Evolutionary conservation across 2,797 vertebrate genomes (phyloP), one percentile per base, ranked within the genome.

Genomic region (Ctenosaura bakeri): DNA sequence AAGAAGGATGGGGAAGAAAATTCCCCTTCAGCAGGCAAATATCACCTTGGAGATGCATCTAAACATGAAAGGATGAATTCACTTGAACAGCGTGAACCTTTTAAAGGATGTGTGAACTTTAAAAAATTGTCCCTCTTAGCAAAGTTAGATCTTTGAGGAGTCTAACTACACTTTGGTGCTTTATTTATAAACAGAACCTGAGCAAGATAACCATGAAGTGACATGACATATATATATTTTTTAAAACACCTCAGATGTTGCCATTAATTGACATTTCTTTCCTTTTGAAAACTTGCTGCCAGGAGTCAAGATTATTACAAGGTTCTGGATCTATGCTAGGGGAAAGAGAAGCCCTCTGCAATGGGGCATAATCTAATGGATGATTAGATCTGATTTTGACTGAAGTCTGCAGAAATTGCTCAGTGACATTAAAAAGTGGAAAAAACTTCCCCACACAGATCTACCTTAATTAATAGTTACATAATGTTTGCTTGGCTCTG

Each of bases 371-470:
- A 88, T 42, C 87, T 74, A 93, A 91, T 73, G 80, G 0, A 66
- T 74, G 0, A 94, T 92, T 83, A 89, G 86, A 83, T 84, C 32
- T 92, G 93, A 94, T 88, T 92, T 52, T 95, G 88, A 95, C 29
- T 90, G 90, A 95, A 62, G n/a, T 92, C 90, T 90, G 88, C 93
- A 93, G 71, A 42, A 76, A 95, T 84, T 95, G 83, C 50, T 93
- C 16, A 0, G 66, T 93, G 88, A 93, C 81, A 94, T 86, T 93
- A 90, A 93, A 93, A 89, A 64, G 79, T 35, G 66, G 59, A 59
- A 90, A 35, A 90, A 81, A 14, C 77, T 59, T 93, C 35, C 74
- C 69, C 24, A 89, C 71, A 29, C 59, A 56, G 38, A 86, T 89
- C 83, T 54, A 89, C 54, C 32, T 90, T 85, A 92, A 92, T 84